phyloP scores from a whole-genome alignment of 2,113 vertebrate genomes.

The Aramus guarauna region DNA sequence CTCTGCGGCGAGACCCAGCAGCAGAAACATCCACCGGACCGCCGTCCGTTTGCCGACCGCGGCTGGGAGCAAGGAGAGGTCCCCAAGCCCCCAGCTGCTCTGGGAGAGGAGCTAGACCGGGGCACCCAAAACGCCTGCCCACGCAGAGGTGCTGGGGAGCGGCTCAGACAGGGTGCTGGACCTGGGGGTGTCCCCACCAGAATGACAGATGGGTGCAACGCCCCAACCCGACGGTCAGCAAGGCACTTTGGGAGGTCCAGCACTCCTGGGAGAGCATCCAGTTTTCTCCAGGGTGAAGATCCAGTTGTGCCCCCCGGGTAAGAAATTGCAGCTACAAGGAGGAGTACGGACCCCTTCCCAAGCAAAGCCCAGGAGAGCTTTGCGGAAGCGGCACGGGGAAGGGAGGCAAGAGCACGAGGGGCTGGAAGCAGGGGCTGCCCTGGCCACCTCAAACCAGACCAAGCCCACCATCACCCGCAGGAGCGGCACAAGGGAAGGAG shows the following conservation, averaged over 20 bases:
- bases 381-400: not conserved
- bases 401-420: not conserved
- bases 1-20: not conserved
- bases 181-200: not conserved
- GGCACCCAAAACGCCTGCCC: not conserved
- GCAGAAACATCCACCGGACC: no score
- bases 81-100: not conserved
- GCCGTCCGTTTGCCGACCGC: no score
- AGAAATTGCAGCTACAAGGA: no score
- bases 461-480: rapidly evolving
- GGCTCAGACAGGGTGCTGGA: not conserved
- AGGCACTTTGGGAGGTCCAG: not conserved
- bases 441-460: rapidly evolving
- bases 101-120: not conserved
- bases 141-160: not conserved
- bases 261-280: not conserved
- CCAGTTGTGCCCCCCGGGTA: not conserved
- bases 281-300: not conserved
- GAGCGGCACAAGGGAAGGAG: not conserved
- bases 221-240: rapidly evolving
- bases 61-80: not conserved
- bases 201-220: not conserved
- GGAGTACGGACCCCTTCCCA: rapidly evolving
- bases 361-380: not conserved
- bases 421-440: not conserved